These are phyloP conservation scores for Agonum fuliginosum DNA, from an alignment of 2,888 invertebrate species.

Conservation along the genomic window DNA sequence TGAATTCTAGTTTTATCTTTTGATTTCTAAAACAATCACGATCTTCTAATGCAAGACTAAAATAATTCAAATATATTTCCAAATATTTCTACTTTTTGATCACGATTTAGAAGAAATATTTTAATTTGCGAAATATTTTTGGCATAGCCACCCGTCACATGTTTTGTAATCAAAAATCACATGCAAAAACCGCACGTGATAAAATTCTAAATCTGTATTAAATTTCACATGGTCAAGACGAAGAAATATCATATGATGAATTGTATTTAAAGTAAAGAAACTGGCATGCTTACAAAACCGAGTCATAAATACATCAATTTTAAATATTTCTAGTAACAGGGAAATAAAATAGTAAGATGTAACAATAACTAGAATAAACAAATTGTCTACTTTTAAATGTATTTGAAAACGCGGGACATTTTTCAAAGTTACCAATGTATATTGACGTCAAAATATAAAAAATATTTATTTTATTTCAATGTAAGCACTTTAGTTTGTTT, in stretches of 20 bases:
- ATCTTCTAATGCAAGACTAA: too few relatives aligned
- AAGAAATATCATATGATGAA: constrained; percentile 4
- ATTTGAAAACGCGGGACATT: background rate
- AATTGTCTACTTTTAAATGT: background rate
- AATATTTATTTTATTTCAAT: constrained; percentile 18
- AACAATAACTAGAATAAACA: too few relatives aligned
- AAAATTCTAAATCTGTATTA: constrained; percentile 30
- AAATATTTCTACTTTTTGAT: too few relatives aligned
- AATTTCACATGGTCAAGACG: constrained; percentile 12
- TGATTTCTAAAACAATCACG: too few relatives aligned
- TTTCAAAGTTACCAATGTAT: background rate
- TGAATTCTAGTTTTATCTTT: too few relatives aligned
- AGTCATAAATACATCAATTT: background rate
- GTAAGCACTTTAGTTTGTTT: background rate
- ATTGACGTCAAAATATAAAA: constrained; percentile 21
- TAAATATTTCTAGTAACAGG: background rate
- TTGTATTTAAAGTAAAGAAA: background rate
- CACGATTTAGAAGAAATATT: too few relatives aligned
- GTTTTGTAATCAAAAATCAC: constrained; percentile 22
- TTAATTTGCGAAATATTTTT: background rate
- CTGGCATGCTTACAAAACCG: background rate
- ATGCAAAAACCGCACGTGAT: constrained; percentile 19
- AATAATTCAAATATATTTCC: too few relatives aligned
- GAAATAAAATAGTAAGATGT: background rate
- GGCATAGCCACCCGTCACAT: background rate